Evolutionary conservation across 23 tunicate species (phyloP).

Genomic region (Ciona savignyi): DNA sequence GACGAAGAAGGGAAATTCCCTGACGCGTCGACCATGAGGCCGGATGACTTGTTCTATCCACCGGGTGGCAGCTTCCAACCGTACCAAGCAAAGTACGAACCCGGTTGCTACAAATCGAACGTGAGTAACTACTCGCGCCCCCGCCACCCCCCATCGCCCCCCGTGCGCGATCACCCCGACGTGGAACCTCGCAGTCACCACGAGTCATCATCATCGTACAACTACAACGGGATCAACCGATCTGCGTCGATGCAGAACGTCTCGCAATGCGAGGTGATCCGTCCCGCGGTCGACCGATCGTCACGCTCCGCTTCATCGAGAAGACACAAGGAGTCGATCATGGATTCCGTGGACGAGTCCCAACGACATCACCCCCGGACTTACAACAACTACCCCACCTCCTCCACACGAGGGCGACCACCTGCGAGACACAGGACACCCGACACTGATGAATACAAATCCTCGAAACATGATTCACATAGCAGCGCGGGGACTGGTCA

Average conservation of each 20-base stretch:
- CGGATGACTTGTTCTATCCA: slow-evolving; percentile 50
- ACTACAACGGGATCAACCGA: slow-evolving; percentile 3
- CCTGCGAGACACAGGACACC: slow-evolving; percentile 1
- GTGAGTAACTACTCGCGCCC: slow-evolving; percentile 40
- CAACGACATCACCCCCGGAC: background rate
- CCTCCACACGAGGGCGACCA: background rate
- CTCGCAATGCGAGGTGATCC: slow-evolving; percentile 16
- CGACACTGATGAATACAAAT: background rate
- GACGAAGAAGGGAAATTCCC: slow-evolving; percentile 34
- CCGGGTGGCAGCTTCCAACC: slow-evolving; percentile 71
- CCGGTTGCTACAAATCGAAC: slow-evolving; percentile 55
- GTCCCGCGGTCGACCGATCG: background rate
- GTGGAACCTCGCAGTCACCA: no score
- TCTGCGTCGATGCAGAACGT: slow-evolving; percentile 55
- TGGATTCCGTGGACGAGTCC: background rate
- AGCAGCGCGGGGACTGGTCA: background rate
- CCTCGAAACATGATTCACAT: background rate
- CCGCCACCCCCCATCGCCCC: slow-evolving; percentile 40
- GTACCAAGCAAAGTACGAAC: slow-evolving; percentile 70
- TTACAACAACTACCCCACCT: slow-evolving; percentile 3
- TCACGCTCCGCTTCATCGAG: slow-evolving; percentile 15
- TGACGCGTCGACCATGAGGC: slow-evolving; percentile 42
- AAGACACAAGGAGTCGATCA: background rate
- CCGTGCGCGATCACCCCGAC: slow-evolving; percentile 31
- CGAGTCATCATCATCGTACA: background rate